Evolutionary conservation across 2,888 invertebrate species (phyloP).

Genomic region (Trichopoda pennipes): DNA sequence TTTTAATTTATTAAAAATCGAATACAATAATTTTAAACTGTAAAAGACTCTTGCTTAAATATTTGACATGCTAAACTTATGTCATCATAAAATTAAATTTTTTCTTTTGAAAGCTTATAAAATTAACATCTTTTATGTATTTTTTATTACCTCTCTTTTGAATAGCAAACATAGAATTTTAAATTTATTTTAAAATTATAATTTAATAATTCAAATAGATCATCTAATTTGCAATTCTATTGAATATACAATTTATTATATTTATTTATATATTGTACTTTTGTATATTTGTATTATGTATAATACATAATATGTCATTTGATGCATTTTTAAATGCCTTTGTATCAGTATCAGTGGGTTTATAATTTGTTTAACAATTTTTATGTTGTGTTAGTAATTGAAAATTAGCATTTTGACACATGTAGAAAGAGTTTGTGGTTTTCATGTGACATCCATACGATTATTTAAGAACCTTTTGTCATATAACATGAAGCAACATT

Average conservation of each 20-base stretch:
- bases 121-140: constrained; percentile 31
- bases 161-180: constrained; percentile 7
- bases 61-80: too few relatives aligned
- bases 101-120: not conserved
- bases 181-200: not conserved
- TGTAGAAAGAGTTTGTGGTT: too few relatives aligned
- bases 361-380: not conserved
- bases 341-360: not conserved
- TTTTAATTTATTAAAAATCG: too few relatives aligned
- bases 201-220: constrained; percentile 3
- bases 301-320: not conserved
- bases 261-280: not conserved
- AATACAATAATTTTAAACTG: too few relatives aligned
- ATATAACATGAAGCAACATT: too few relatives aligned
- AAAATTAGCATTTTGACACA: not conserved
- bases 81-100: constrained; percentile 18
- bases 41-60: too few relatives aligned
- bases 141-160: constrained; percentile 15
- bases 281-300: not conserved
- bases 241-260: not conserved
- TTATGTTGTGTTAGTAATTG: not conserved
- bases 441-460: too few relatives aligned
- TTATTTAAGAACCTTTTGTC: too few relatives aligned
- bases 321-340: not conserved
- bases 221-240: constrained; percentile 30